Conservation (phyloP, 2,888 invertebrate species). For the Panorpa germanica region DNA sequence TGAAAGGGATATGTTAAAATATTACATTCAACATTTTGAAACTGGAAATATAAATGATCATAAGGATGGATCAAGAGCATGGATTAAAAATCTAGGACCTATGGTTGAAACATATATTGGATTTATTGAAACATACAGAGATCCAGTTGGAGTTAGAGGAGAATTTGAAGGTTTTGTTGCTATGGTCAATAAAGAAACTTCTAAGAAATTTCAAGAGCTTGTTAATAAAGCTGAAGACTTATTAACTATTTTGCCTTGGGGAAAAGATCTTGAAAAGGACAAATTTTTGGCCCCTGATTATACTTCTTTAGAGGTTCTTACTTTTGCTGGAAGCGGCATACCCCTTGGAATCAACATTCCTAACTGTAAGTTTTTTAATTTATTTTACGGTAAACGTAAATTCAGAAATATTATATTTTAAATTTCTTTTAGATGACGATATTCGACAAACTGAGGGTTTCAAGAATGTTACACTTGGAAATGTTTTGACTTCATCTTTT, state of each 20-base stretch:
- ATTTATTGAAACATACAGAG: conserved; percentile 84
- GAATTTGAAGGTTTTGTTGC: conserved; percentile 96
- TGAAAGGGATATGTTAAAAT: conserved; percentile 63
- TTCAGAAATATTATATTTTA: conserved; percentile 7
- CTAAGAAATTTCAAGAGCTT: conserved; percentile 63
- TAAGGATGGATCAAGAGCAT: conserved; percentile 68
- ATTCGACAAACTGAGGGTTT: conserved; percentile 94
- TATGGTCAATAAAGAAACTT: conserved; percentile 89
- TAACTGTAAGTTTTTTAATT: conserved; percentile 51
- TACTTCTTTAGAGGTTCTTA: conserved; percentile 84
- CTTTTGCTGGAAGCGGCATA: conserved; percentile 82
- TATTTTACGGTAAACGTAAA: conserved; percentile 9
- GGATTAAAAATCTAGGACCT: conserved; percentile 89
- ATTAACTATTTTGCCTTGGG: conserved; percentile 72
- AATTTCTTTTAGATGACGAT: conserved; percentile 58
- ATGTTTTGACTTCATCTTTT: conserved; percentile 77
- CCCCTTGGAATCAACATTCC: conserved; percentile 97
- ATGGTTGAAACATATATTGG: conserved; percentile 82
- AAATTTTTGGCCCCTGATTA: conserved; percentile 86
- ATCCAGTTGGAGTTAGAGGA: conserved; percentile 82
- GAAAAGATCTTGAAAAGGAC: conserved; percentile 69
- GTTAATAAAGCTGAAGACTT: conserved; percentile 69
- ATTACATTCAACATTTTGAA: conserved; percentile 67
- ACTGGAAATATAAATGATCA: conserved; percentile 72
- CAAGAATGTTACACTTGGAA: conserved; percentile 92